Percentiles rank a stretch among this genome's conserved stretches.
Evolutionary conservation across 2,888 invertebrate species (phyloP).

Genomic region (Rotaria magnacalcarata): DNA sequence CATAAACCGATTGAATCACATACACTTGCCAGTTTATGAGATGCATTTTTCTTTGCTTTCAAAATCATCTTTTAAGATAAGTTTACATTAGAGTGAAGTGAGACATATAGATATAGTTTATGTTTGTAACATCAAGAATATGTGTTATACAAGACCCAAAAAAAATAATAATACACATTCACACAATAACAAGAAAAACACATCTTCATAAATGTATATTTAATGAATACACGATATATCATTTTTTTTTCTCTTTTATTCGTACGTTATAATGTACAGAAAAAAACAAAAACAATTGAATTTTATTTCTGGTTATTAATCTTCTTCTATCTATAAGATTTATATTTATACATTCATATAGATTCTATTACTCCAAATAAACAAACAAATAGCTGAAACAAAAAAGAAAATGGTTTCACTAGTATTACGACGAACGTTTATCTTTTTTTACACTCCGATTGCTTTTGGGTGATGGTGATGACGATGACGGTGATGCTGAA

Average conservation of each 20-base stretch:
- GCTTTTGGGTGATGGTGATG: not conserved
- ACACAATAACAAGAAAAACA: not conserved
- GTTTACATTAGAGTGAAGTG: not conserved
- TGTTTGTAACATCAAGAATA: slow-evolving; percentile 14
- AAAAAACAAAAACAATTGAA: not conserved
- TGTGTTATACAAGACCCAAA: not conserved
- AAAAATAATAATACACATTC: not conserved
- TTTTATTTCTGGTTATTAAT: not conserved
- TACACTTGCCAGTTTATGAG: not conserved
- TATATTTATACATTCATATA: not conserved
- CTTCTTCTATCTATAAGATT: slow-evolving; percentile 9
- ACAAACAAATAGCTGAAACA: not conserved
- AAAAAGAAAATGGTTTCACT: not conserved
- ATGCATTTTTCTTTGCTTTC: not conserved
- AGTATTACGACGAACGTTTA: not conserved
- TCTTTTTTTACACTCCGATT: not conserved
- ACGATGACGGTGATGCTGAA: not conserved
- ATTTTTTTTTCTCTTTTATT: not conserved
- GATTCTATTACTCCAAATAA: not conserved
- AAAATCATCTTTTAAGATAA: not conserved
- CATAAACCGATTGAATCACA: slow-evolving; percentile 26
- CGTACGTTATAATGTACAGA: not conserved
- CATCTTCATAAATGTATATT: not conserved
- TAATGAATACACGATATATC: not conserved
- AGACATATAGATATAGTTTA: not conserved